A percentile compares a stretch with the other conserved stretches of the same genome.
phyloP scores from a whole-genome alignment of 2,113 vertebrate species.

The Coracopsis vasa region DNA sequence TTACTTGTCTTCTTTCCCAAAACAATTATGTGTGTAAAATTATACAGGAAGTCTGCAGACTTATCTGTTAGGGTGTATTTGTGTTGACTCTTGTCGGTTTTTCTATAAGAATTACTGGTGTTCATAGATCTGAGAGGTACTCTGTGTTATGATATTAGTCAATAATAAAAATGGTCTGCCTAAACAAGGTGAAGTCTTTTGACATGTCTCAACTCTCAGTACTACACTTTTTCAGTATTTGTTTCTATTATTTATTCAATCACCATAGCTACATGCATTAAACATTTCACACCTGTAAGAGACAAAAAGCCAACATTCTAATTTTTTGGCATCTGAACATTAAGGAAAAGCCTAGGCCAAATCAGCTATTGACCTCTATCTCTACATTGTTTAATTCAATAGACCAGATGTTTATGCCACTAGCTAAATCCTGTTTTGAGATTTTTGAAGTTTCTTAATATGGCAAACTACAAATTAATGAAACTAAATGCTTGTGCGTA shows the following conservation, averaged over 20 bases:
- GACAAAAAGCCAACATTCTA: conserved; percentile 32
- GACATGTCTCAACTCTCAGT: conserved; percentile 1
- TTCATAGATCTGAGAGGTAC: not conserved
- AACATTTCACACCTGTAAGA: conserved; percentile 56
- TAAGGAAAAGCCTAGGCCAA: not conserved
- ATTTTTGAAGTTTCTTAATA: not conserved
- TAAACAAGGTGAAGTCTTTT: conserved; percentile 31
- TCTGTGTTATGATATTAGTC: not conserved
- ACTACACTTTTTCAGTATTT: not conserved
- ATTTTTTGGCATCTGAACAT: conserved; percentile 30
- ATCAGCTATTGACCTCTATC: not conserved
- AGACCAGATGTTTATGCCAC: not conserved
- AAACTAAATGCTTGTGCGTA: not conserved
- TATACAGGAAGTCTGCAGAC: not conserved
- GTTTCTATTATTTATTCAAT: conserved; percentile 55
- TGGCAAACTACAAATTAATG: not conserved
- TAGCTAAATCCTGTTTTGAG: not conserved
- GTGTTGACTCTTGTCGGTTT: fast-evolving
- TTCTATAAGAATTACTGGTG: not conserved
- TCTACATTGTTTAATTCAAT: not conserved
- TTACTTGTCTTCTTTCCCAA: not conserved
- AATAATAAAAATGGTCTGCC: not conserved
- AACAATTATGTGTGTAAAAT: not conserved
- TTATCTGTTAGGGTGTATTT: not conserved
- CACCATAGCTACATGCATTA: conserved; percentile 32